Conservation (phyloP, 92 coral and sea anemone genomes). For the Ricordea florida region DNA sequence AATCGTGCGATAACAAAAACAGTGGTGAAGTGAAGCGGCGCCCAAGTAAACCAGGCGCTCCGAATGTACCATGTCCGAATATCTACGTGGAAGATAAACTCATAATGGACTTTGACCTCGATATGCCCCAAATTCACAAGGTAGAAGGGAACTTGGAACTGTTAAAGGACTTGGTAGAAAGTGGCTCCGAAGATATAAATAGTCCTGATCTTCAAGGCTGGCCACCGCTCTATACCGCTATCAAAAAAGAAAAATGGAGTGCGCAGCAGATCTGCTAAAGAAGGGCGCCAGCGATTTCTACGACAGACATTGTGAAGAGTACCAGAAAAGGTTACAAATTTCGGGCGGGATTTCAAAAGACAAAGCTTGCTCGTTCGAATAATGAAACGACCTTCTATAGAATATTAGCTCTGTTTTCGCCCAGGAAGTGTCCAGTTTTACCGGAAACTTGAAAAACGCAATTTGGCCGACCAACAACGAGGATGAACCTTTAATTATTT, state of each 20-base stretch:
- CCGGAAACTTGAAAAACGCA: too few species aligned
- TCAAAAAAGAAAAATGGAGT: constrained; percentile 41
- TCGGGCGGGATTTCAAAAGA: background rate
- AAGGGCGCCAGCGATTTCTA: constrained; percentile 72
- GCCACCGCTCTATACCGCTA: constrained; percentile 84
- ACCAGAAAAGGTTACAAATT: constrained; percentile 40
- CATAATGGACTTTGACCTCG: constrained; percentile 18
- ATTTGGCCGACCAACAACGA: too few species aligned
- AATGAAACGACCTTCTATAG: too few species aligned
- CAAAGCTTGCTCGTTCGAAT: background rate
- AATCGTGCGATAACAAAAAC: background rate
- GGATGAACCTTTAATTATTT: too few species aligned
- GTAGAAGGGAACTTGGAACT: constrained; percentile 41
- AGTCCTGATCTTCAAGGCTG: constrained; percentile 72
- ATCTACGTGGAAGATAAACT: background rate
- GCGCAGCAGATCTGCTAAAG: constrained; percentile 68
- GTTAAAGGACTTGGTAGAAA: constrained; percentile 46
- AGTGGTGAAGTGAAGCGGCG: background rate
- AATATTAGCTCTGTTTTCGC: too few species aligned
- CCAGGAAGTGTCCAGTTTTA: too few species aligned
- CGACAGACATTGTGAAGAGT: constrained; percentile 67
- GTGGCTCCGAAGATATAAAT: constrained; percentile 52
- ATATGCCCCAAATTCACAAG: constrained; percentile 62
- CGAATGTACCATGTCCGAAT: background rate
- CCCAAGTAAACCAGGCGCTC: background rate